These are phyloP conservation scores for Psammodynastes pulverulentus DNA, from an alignment of 2,113 vertebrate species.

Conservation along the genomic window DNA sequence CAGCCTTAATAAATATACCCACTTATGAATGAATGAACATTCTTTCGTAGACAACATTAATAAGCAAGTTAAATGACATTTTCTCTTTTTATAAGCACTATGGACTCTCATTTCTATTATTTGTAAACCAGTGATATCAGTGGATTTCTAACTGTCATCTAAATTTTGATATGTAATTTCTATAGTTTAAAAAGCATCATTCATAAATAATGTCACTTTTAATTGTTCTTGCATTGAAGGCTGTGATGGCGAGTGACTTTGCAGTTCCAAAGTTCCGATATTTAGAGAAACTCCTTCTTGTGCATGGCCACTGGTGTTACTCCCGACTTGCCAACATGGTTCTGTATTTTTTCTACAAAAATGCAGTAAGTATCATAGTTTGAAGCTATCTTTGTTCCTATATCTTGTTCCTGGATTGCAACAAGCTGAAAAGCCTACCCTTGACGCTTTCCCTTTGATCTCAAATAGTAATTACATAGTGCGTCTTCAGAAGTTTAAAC, in stretches of 20 bases:
- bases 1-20: background rate
- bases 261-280: constrained; percentile 89
- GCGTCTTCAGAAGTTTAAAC: constrained; percentile 30
- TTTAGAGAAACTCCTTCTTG: constrained; percentile 91
- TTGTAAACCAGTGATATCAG: background rate
- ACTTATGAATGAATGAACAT: background rate
- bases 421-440: constrained; percentile 20
- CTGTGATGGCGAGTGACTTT: constrained; percentile 97
- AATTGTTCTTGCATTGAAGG: constrained; percentile 70
- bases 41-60: background rate
- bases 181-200: background rate
- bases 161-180: background rate
- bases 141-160: background rate
- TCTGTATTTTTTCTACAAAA: constrained; percentile 99
- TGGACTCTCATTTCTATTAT: background rate
- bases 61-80: background rate
- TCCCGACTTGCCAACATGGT: constrained; percentile 97
- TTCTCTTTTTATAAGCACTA: background rate
- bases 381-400: constrained; percentile 38
- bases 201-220: background rate
- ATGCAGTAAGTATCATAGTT: constrained; percentile 79
- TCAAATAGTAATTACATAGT: constrained; percentile 52
- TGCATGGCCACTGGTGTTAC: constrained; percentile 98
- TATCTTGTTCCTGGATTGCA: constrained; percentile 46
- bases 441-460: constrained; percentile 51